Conservation (phyloP, 2,888 invertebrate genomes). For the Aelia acuminata region DNA sequence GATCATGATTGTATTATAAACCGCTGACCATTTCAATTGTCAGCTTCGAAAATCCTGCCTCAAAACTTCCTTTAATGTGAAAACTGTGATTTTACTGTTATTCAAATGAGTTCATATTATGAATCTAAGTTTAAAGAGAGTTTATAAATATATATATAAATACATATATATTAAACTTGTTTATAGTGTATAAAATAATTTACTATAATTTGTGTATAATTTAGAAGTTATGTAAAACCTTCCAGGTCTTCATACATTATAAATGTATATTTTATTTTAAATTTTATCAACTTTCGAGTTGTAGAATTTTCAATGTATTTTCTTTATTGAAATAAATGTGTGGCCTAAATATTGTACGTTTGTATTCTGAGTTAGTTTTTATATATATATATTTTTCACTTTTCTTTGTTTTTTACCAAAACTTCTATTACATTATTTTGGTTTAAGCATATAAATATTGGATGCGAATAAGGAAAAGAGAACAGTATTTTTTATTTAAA, state of each 20-base stretch:
- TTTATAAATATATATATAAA: conserved; percentile 58
- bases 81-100: conserved; percentile 65
- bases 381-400: conserved; percentile 8
- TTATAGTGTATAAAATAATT: conserved; percentile 64
- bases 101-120: conserved; percentile 60
- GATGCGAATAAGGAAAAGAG: background rate
- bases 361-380: conserved; percentile 30
- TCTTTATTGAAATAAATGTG: conserved; percentile 60
- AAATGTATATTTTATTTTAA: conserved; percentile 61
- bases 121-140: conserved; percentile 60
- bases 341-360: conserved; percentile 61
- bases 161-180: conserved; percentile 60
- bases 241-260: conserved; percentile 56
- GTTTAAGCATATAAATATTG: background rate
- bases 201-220: conserved; percentile 58
- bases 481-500: background rate
- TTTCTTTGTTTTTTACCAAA: background rate
- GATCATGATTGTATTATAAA: conserved; percentile 57
- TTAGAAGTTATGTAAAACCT: conserved; percentile 37
- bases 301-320: conserved; percentile 62
- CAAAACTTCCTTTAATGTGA: conserved; percentile 63
- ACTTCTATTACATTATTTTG: conserved; percentile 4
- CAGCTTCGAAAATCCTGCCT: conserved; percentile 64
- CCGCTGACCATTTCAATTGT: conserved; percentile 58
- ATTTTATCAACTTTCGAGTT: conserved; percentile 53